A percentile compares a stretch with the other conserved stretches of the same genome.
phyloP scores from a whole-genome alignment of 2,113 vertebrate species.

The Microcebus murinus region DNA sequence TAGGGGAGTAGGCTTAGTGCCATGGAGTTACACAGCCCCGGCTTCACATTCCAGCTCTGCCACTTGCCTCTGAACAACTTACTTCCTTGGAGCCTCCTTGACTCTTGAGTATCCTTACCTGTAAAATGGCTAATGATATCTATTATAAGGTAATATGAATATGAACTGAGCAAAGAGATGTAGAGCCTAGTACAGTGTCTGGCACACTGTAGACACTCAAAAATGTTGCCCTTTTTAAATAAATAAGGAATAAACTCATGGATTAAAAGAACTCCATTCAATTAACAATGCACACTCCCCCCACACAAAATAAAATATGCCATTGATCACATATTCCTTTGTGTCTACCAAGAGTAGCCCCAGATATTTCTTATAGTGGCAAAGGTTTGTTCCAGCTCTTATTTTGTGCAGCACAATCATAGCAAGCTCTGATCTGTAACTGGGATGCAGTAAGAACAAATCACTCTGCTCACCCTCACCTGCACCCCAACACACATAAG shows the following conservation, averaged over 20 bases:
- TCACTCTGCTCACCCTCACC: background rate
- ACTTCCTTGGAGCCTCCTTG: background rate
- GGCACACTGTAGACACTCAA: background rate
- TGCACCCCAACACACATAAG: background rate
- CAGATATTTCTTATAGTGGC: background rate
- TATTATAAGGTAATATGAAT: background rate
- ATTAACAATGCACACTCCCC: rapidly evolving
- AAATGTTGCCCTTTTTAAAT: too few species aligned
- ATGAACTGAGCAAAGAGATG: background rate
- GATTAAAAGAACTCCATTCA: background rate
- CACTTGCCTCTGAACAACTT: background rate
- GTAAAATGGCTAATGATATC: background rate
- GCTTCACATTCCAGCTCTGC: background rate
- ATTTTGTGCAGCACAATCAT: rapidly evolving
- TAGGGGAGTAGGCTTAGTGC: too few species aligned
- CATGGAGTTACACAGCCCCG: background rate
- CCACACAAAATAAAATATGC: background rate
- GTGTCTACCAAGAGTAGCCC: background rate
- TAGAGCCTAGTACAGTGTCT: background rate
- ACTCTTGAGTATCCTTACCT: background rate
- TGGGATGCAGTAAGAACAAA: background rate
- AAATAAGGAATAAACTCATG: background rate
- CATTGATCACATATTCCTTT: background rate
- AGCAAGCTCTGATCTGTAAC: background rate
- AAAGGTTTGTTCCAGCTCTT: background rate